Evolutionary conservation across 2,113 vertebrate species (phyloP), one percentile per base, ranked within the genome.

Genomic region (Odocoileus hemionus): DNA sequence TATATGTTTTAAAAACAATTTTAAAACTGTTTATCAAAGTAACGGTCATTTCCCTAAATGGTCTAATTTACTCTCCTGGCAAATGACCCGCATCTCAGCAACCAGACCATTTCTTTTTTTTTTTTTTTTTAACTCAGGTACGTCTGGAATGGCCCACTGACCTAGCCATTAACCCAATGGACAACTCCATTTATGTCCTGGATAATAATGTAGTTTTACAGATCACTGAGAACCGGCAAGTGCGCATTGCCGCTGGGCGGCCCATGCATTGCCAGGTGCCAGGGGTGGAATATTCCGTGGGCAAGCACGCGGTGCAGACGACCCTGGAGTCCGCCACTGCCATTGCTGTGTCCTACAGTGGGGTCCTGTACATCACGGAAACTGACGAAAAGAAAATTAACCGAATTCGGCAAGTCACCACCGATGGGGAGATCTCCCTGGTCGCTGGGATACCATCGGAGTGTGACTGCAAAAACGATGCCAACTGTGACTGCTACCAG

Each of bases 401-500:
- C 95, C 99, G 99, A 60, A 99, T 99, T 97, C 98, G 99, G 47
- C 99, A 99, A 97, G 99, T 99, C 82, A 99, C 99, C 3, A 99
- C 99, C 1, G 99, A 99, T n/a, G 99, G 99, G 3, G 99, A 99
- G 98, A 99, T 99, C 98, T 99, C 99, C 2, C 98, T 99, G 92
- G 99, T 99, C 96, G 99, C 99, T 0, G 99, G 99, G 39, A 98
- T 99, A 79, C 99, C 98, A 33, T 99, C 99, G 0, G 99, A 99
- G 85, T 99, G 99, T 39, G 99, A 99, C 96, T 99, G 99, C 98
- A 99, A 99, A 98, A 99, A 99, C 0, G 99, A 99, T 28, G 99
- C 99, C 98, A 99, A 99, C 98, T 99, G 99, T 43, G 99, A 99
- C 99, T 99, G 99, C 84, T 99, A 99, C 97, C 99, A 99, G 97